Conservation (phyloP, 2,797 vertebrate species). For the Lagodon rhomboides region DNA sequence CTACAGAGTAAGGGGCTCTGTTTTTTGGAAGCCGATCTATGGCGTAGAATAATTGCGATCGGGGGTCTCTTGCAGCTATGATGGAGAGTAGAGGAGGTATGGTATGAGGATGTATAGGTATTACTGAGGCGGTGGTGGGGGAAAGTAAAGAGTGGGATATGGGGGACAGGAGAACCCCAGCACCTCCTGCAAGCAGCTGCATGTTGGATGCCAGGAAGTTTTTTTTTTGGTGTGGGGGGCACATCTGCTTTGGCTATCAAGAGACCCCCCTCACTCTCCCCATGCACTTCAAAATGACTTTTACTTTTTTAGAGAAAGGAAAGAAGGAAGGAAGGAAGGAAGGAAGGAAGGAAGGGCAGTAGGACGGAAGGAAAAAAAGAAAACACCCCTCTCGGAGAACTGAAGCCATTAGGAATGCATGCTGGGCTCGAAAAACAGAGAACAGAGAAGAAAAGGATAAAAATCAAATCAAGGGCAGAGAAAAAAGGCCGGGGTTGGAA, state of each 20-base stretch:
- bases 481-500: constrained; percentile 51
- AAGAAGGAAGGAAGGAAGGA: constrained; percentile 35
- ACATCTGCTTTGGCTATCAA: constrained; percentile 82
- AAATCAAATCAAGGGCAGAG: constrained; percentile 68
- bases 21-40: constrained; percentile 10
- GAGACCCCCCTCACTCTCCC: constrained; percentile 5
- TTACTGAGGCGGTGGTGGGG: constrained; percentile 4
- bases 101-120: constrained; percentile 29
- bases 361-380: constrained; percentile 40
- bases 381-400: constrained; percentile 42
- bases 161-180: constrained; percentile 22
- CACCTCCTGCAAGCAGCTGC: constrained; percentile 68
- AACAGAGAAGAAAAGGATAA: constrained; percentile 68
- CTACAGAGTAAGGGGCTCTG: background rate
- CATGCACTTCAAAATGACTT: constrained; percentile 46
- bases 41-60: constrained; percentile 13
- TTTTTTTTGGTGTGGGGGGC: constrained; percentile 3
- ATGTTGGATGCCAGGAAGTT: constrained; percentile 65
- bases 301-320: constrained; percentile 29
- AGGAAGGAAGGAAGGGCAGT: constrained; percentile 45
- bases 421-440: constrained; percentile 66
- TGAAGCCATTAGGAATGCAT: constrained; percentile 71
- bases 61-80: background rate
- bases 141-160: constrained; percentile 8
- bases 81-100: background rate